phyloP scores from a whole-genome alignment of 2,113 vertebrate species.

The Perca schrenkii region DNA sequence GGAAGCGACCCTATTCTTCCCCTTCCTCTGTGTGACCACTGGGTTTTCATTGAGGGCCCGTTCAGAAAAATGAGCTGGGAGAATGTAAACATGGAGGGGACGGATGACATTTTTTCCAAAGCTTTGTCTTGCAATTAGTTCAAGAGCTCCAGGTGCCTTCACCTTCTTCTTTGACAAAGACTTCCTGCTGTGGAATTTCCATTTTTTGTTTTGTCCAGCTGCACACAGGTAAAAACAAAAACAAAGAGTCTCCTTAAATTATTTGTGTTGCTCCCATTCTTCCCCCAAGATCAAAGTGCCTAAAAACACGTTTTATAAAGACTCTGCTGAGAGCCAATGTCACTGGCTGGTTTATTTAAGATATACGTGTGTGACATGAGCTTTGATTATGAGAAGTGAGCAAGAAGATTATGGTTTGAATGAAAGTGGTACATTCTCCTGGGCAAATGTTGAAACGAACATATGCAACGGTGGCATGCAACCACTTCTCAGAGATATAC shows the following conservation, averaged over 20 bases:
- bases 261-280: not conserved
- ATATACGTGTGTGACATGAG: not conserved
- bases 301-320: not conserved
- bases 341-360: not conserved
- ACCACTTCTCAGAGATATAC: not conserved
- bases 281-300: constrained; percentile 5
- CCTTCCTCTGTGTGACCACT: constrained; percentile 21
- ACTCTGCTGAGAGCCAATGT: not conserved
- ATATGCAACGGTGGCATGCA: not conserved
- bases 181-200: constrained; percentile 29
- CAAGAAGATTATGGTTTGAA: not conserved
- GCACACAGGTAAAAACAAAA: constrained; percentile 16
- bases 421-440: not conserved
- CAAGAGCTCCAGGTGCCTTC: constrained; percentile 21
- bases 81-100: constrained; percentile 60
- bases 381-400: not conserved
- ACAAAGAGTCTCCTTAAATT: not conserved
- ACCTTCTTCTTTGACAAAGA: constrained; percentile 35
- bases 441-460: not conserved
- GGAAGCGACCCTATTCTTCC: constrained; percentile 24
- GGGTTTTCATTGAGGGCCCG: constrained; percentile 28
- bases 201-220: constrained; percentile 30
- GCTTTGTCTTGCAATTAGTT: constrained; percentile 69
- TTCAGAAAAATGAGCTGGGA: constrained; percentile 39
- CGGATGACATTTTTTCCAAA: constrained; percentile 61